Conservation (phyloP, 2,888 invertebrate species). For the Suillia variegata region DNA sequence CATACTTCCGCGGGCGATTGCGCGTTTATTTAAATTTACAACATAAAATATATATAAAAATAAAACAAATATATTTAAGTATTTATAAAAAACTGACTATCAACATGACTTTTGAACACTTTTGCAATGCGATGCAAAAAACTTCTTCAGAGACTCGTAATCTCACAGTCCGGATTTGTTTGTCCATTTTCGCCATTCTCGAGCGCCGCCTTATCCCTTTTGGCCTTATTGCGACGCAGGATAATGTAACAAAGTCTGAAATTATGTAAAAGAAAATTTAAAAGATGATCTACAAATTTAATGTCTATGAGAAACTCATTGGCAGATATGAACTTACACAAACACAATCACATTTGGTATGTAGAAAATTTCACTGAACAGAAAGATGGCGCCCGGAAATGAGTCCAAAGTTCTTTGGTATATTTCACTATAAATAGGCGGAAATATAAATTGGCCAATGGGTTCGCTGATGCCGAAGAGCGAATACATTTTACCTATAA, state of each 20-base stretch:
- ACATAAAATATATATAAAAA: neutral
- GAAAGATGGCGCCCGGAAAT: constrained; percentile 58
- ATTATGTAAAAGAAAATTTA: too few relatives aligned
- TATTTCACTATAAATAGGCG: constrained; percentile 55
- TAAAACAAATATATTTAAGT: constrained; percentile 1
- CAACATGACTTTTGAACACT: constrained; percentile 6
- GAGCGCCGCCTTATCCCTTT: constrained; percentile 18
- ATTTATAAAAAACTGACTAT: constrained; percentile 3
- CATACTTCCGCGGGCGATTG: too few relatives aligned
- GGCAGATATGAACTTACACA: constrained; percentile 44
- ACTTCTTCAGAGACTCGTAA: constrained; percentile 45
- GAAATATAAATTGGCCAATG: constrained; percentile 56
- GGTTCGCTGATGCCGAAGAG: constrained; percentile 60
- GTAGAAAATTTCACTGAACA: constrained; percentile 58
- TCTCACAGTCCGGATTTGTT: constrained; percentile 38
- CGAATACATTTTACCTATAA: constrained; percentile 54
- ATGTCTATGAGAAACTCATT: too few relatives aligned
- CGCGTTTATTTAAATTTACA: too few relatives aligned
- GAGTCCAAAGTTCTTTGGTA: constrained; percentile 51
- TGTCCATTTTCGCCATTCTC: constrained; percentile 24
- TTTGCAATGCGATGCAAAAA: neutral
- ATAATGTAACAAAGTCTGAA: constrained; percentile 43
- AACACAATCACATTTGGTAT: constrained; percentile 58
- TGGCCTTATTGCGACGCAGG: constrained; percentile 39
- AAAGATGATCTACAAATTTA: neutral